Conservation (phyloP, 2,888 invertebrate species). For the Hyalella azteca region DNA sequence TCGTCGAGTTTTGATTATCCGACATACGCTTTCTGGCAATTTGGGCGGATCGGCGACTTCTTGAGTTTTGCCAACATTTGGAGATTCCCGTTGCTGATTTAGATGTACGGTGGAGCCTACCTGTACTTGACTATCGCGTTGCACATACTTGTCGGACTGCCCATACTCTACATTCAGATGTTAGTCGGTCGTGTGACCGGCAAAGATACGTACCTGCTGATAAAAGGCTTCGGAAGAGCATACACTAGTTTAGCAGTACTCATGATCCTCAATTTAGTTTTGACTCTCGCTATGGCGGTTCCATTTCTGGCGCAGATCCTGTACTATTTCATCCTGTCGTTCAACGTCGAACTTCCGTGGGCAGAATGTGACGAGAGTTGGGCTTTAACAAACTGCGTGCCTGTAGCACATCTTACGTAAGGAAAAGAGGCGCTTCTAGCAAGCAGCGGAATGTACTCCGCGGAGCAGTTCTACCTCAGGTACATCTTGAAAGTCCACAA, state of each 20-base stretch:
- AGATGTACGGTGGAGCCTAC: not conserved
- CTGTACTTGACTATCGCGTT: not conserved
- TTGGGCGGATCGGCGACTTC: not conserved
- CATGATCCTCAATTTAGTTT: not conserved
- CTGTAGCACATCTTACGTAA: not conserved
- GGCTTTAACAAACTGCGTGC: slow-evolving; percentile 2
- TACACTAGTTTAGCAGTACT: not conserved
- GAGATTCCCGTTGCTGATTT: slow-evolving; percentile 10
- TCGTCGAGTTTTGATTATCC: not conserved
- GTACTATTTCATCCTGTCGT: slow-evolving; percentile 14
- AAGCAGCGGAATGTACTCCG: not conserved
- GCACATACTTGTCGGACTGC: not conserved
- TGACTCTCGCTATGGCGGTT: not conserved
- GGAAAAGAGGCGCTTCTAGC: not conserved
- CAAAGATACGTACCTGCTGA: not conserved
- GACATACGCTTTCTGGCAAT: not conserved
- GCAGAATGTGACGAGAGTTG: not conserved
- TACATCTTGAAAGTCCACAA: not conserved
- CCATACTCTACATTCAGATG: slow-evolving; percentile 15
- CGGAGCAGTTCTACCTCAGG: not conserved
- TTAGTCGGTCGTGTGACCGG: not conserved
- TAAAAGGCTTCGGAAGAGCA: slow-evolving; percentile 16
- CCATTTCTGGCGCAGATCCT: not conserved
- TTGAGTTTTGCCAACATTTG: slow-evolving; percentile 25
- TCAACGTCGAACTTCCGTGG: not conserved